Conservation (phyloP, 2,113 vertebrate genomes). For the Cebidichthys violaceus region DNA sequence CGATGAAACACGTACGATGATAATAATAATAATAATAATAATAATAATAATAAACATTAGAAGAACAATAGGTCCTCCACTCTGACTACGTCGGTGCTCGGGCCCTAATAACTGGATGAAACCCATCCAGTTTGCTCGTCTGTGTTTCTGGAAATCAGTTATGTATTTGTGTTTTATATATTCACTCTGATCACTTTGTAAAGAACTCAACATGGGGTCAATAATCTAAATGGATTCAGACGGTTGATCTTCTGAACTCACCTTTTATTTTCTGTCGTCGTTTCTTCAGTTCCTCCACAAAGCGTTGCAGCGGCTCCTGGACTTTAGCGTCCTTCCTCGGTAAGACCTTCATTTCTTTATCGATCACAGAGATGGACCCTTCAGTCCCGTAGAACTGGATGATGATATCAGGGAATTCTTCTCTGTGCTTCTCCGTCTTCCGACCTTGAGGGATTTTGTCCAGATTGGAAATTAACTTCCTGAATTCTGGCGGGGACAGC, state of each 20-base stretch:
- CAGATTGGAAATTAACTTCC: not conserved
- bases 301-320: not conserved
- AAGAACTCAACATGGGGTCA: no score
- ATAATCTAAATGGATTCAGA: not conserved
- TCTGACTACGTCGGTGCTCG: no score
- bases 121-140: no score
- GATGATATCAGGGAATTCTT: not conserved
- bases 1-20: no score
- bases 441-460: not conserved
- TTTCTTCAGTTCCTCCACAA: not conserved
- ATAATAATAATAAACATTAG: no score
- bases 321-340: not conserved
- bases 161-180: no score
- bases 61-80: no score
- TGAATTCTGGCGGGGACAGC: rapidly evolving
- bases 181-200: no score
- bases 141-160: no score
- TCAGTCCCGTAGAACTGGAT: not conserved
- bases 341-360: not conserved
- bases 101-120: no score
- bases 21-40: no score
- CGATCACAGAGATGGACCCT: not conserved
- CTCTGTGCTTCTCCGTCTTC: rapidly evolving
- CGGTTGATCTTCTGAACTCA: not conserved
- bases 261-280: not conserved